Percentiles rank a stretch among this genome's conserved stretches.
Evolutionary conservation across 2,888 invertebrate species (phyloP).

Genomic region (Psylliodes chrysocephalus): DNA sequence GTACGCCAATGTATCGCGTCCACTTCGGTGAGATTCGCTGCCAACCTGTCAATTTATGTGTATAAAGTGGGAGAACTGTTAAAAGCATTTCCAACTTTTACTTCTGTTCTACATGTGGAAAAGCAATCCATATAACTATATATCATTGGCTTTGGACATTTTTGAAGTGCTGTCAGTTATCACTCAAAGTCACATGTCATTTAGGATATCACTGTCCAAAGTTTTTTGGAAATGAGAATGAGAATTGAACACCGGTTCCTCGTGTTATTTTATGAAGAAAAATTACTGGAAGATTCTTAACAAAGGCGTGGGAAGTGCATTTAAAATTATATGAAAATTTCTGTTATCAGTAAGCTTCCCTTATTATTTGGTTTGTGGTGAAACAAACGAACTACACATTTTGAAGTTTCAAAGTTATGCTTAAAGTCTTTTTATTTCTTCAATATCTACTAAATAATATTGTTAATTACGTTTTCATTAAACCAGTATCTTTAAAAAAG

Average conservation of each 20-base stretch:
- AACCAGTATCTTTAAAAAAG: neutral
- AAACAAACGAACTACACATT: conserved; percentile 18
- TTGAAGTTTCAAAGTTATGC: conserved; percentile 23
- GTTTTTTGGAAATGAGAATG: conserved; percentile 11
- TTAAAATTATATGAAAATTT: neutral
- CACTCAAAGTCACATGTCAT: conserved; percentile 6
- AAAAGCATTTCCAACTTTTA: too few species aligned
- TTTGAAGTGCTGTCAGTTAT: too few species aligned
- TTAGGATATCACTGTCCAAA: too few species aligned
- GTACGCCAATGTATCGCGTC: too few species aligned
- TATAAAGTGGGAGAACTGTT: too few species aligned
- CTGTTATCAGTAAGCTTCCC: neutral
- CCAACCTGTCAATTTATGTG: too few species aligned
- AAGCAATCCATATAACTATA: too few species aligned
- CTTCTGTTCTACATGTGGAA: too few species aligned
- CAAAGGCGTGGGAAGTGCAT: neutral
- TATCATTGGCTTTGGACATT: too few species aligned
- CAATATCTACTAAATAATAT: neutral
- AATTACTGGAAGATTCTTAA: conserved; percentile 3
- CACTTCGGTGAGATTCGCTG: too few species aligned
- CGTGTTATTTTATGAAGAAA: conserved; percentile 13
- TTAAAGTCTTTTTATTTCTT: conserved; percentile 3
- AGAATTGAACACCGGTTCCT: conserved; percentile 17
- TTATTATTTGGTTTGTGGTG: neutral
- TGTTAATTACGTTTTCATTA: neutral